These are phyloP conservation scores for Neuroterus valhalla DNA, from an alignment of 1,140 invertebrate species.

Conservation along the genomic window DNA sequence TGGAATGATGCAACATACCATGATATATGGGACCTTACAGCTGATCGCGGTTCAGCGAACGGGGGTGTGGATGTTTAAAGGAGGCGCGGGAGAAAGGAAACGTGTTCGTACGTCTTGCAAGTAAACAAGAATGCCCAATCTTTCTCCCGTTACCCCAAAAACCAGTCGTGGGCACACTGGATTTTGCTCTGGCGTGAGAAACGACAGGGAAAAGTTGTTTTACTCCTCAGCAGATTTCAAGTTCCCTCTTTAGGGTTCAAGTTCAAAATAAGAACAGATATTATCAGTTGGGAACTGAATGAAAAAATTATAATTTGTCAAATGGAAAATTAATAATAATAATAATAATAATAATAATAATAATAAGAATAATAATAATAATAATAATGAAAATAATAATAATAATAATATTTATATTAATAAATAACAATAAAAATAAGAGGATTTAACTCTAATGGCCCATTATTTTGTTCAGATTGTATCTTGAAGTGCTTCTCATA, in stretches of 20 bases:
- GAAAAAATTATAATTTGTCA: not conserved
- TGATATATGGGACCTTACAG: not conserved
- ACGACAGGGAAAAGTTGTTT: slow-evolving; percentile 23
- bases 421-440: too few relatives aligned
- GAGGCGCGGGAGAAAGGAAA: slow-evolving; percentile 13
- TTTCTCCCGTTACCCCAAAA: slow-evolving; percentile 25
- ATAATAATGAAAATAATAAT: too few relatives aligned
- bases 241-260: not conserved
- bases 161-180: slow-evolving; percentile 21
- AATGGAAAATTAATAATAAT: not conserved
- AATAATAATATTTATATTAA: too few relatives aligned
- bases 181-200: slow-evolving; percentile 24
- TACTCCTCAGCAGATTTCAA: not conserved
- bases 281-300: not conserved
- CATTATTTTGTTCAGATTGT: too few relatives aligned
- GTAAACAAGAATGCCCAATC: slow-evolving; percentile 30
- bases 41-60: slow-evolving; percentile 9
- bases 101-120: slow-evolving; percentile 25
- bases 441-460: too few relatives aligned
- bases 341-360: too few relatives aligned
- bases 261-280: not conserved
- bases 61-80: slow-evolving; percentile 8
- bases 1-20: too few relatives aligned
- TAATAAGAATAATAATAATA: too few relatives aligned
- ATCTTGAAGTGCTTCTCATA: too few relatives aligned